Evolutionary conservation across 2,797 vertebrate genomes (phyloP).

Genomic region (Catostomus latipinnis): DNA sequence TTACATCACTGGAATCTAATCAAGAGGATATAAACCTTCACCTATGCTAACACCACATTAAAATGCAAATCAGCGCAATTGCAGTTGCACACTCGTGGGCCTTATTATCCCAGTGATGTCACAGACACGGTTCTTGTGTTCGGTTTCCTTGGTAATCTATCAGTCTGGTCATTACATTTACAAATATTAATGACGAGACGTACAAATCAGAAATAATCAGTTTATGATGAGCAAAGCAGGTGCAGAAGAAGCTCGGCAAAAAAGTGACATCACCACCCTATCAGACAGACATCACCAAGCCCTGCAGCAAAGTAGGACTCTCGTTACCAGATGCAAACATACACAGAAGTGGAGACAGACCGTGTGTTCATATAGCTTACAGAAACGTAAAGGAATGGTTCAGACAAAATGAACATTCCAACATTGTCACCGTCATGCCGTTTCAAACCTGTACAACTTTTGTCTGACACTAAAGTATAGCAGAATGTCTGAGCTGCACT

Average conservation of each 20-base stretch:
- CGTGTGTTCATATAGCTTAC: not conserved
- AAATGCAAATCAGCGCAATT: slow-evolving; percentile 62
- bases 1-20: slow-evolving; percentile 67
- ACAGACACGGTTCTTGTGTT: slow-evolving; percentile 49
- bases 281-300: not conserved
- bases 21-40: slow-evolving; percentile 66
- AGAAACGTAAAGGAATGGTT: too few relatives aligned
- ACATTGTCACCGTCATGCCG: too few relatives aligned
- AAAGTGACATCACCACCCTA: slow-evolving; percentile 41
- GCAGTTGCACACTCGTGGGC: slow-evolving; percentile 47
- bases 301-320: not conserved
- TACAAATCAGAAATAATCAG: slow-evolving; percentile 50
- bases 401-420: too few relatives aligned
- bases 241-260: slow-evolving; percentile 15
- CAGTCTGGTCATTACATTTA: slow-evolving; percentile 58
- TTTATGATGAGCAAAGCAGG: slow-evolving; percentile 48
- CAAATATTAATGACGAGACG: slow-evolving; percentile 52
- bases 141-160: slow-evolving; percentile 58
- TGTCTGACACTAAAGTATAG: too few relatives aligned
- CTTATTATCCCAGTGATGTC: slow-evolving; percentile 61
- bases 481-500: too few relatives aligned
- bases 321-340: not conserved
- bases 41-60: slow-evolving; percentile 66
- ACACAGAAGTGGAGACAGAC: not conserved
- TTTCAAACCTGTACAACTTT: too few relatives aligned